phyloP scores from a whole-genome alignment of 2,888 invertebrate species.

The Sepioteuthis lessoniana region DNA sequence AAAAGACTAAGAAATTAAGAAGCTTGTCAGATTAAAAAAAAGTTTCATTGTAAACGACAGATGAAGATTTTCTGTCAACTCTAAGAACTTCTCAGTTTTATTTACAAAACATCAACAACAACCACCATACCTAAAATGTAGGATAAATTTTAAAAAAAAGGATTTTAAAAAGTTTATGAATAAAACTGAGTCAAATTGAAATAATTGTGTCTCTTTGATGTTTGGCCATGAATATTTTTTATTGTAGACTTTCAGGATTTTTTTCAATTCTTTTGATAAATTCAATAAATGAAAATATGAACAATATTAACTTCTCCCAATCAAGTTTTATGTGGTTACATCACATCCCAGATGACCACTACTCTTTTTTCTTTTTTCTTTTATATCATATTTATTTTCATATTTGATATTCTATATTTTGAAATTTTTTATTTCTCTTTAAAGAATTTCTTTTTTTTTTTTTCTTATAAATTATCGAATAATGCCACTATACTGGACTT shows the following conservation, averaged over 20 bases:
- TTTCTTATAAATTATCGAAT: too few species aligned
- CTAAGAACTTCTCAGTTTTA: not conserved
- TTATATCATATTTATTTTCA: too few species aligned
- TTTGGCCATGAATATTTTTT: not conserved
- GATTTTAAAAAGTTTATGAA: not conserved
- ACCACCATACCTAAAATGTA: not conserved
- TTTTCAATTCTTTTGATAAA: not conserved
- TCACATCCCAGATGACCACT: too few species aligned
- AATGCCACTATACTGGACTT: too few species aligned
- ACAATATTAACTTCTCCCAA: too few species aligned
- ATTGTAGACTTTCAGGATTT: not conserved
- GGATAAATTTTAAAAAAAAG: not conserved
- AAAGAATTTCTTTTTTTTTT: too few species aligned
- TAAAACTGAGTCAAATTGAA: not conserved
- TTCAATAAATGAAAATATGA: not conserved
- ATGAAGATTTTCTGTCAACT: not conserved
- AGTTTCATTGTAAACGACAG: conserved; percentile 13
- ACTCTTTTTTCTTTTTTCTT: too few species aligned
- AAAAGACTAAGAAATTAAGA: not conserved
- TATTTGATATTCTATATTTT: too few species aligned
- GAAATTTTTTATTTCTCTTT: too few species aligned
- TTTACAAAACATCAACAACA: not conserved
- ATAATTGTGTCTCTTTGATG: not conserved
- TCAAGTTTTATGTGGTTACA: too few species aligned
- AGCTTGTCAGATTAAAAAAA: not conserved